Conservation (phyloP, 1,140 invertebrate species). For the Drosophila teissieri region DNA sequence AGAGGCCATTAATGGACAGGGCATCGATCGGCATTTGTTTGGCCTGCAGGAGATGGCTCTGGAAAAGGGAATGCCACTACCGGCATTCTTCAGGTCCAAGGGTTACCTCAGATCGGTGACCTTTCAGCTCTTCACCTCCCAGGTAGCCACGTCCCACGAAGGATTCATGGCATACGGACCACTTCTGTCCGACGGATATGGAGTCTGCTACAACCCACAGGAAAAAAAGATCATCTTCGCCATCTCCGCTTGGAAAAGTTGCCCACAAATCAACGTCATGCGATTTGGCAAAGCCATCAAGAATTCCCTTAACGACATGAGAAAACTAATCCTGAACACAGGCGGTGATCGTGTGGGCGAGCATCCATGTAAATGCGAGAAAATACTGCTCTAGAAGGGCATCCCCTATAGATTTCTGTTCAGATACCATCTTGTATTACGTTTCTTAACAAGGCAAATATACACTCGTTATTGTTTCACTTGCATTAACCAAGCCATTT, state of each 20-base stretch:
- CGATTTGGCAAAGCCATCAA: slow-evolving; percentile 29
- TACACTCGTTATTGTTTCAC: background rate
- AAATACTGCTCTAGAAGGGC: background rate
- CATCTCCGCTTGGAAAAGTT: slow-evolving; percentile 87
- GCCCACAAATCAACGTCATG: background rate
- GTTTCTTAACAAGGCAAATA: slow-evolving; percentile 7
- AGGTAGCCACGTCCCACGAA: slow-evolving; percentile 90
- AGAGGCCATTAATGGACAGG: slow-evolving; percentile 91
- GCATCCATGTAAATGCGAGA: slow-evolving; percentile 14
- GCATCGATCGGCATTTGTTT: slow-evolving; percentile 94
- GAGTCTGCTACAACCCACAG: slow-evolving; percentile 93
- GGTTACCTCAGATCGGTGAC: slow-evolving; percentile 89
- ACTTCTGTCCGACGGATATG: slow-evolving; percentile 90
- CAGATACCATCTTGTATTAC: background rate
- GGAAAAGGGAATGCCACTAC: slow-evolving; percentile 90
- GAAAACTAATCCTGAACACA: slow-evolving; percentile 29
- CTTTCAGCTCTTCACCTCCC: slow-evolving; percentile 93
- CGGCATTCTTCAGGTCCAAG: slow-evolving; percentile 89
- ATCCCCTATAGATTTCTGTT: background rate
- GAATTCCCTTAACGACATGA: slow-evolving; percentile 32
- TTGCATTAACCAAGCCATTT: slow-evolving; percentile 6
- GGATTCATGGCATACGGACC: slow-evolving; percentile 94
- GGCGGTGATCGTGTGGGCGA: slow-evolving; percentile 5
- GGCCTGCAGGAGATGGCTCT: slow-evolving; percentile 93
- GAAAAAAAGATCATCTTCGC: slow-evolving; percentile 89